phyloP scores from a whole-genome alignment of 2,888 invertebrate genomes.

The Piscicola geometra region DNA sequence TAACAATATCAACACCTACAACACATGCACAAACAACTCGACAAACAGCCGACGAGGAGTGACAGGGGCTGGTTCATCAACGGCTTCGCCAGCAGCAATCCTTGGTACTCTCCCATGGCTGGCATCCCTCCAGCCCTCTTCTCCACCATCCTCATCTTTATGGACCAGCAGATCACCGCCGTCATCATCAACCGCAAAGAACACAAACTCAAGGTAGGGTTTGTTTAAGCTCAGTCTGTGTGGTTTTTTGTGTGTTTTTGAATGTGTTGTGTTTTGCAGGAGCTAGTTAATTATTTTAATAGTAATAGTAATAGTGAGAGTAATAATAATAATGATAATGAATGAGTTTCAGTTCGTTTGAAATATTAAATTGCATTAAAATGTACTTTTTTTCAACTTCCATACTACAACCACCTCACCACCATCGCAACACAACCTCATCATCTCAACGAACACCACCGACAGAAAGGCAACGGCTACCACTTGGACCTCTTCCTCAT shows the following conservation, averaged over 20 bases:
- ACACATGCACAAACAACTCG: background rate
- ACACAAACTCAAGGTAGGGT: constrained; percentile 65
- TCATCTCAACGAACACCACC: background rate
- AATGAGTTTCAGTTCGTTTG: too few relatives aligned
- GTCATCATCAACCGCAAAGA: constrained; percentile 97
- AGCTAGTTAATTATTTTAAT: too few relatives aligned
- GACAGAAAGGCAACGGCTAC: constrained; percentile 86
- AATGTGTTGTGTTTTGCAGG: too few relatives aligned
- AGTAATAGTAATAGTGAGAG: too few relatives aligned
- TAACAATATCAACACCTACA: too few relatives aligned
- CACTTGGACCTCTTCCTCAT: constrained; percentile 88
- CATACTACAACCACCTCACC: background rate
- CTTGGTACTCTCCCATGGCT: constrained; percentile 75
- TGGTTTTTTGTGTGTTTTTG: too few relatives aligned
- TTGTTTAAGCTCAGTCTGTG: too few relatives aligned
- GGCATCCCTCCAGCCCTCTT: constrained; percentile 83
- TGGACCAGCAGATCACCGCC: constrained; percentile 99
- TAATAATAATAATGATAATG: too few relatives aligned
- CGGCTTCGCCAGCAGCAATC: constrained; percentile 55
- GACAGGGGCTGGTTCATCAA: constrained; percentile 51
- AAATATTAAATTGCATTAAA: too few relatives aligned
- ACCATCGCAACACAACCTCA: too few relatives aligned
- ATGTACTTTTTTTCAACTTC: too few relatives aligned
- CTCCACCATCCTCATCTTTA: constrained; percentile 93
- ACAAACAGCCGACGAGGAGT: constrained; percentile 46